Conservation (phyloP, 2,113 vertebrate species). For the Hippocampus comes region DNA sequence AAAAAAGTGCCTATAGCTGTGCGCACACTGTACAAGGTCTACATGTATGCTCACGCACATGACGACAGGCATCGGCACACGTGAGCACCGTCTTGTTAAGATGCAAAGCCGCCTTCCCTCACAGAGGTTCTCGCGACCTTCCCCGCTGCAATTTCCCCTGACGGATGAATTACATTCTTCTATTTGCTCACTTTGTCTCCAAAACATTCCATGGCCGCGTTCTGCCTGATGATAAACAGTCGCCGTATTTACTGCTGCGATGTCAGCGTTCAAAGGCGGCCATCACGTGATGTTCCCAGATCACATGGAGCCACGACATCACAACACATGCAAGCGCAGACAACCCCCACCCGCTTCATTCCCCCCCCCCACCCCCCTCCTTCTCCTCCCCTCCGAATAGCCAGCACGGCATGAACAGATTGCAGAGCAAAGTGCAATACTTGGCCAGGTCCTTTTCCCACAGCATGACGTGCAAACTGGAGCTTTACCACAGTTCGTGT, state of each 20-base stretch:
- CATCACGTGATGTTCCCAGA: conserved; percentile 15
- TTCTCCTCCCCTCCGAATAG: conserved; percentile 33
- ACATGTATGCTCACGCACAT: background rate
- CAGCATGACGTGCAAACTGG: conserved; percentile 67
- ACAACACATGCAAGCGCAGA: conserved; percentile 25
- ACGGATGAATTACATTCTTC: conserved; percentile 36
- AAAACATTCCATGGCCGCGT: conserved; percentile 17
- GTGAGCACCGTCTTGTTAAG: conserved; percentile 2
- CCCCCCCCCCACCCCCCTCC: conserved; percentile 3
- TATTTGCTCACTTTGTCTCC: conserved; percentile 18
- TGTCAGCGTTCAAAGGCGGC: conserved; percentile 9
- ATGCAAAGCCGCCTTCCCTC: conserved; percentile 28
- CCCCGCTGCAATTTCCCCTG: conserved; percentile 17
- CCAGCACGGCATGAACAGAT: conserved; percentile 67
- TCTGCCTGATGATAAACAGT: conserved; percentile 25
- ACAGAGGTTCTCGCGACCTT: conserved; percentile 34
- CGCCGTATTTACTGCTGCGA: conserved; percentile 8
- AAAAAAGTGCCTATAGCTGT: background rate
- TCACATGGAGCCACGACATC: conserved; percentile 38
- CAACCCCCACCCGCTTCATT: background rate
- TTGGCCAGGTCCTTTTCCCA: conserved; percentile 61
- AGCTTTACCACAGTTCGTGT: conserved; percentile 37
- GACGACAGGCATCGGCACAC: conserved; percentile 37
- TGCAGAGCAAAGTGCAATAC: conserved; percentile 68
- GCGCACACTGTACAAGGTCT: background rate